phyloP scores from a whole-genome alignment of 2,888 invertebrate species.

The Baccha elongata region DNA sequence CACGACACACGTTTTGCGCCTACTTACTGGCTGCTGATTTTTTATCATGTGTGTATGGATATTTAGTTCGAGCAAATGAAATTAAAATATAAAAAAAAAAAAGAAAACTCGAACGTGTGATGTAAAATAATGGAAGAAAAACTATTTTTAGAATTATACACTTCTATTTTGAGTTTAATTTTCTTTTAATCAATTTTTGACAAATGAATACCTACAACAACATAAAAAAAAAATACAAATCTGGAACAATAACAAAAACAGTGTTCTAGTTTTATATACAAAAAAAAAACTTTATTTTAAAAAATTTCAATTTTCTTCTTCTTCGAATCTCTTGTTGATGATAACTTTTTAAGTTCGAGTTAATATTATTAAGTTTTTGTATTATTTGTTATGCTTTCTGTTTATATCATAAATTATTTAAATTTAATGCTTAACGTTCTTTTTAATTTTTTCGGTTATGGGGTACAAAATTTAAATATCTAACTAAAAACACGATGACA shows the following conservation, averaged over 20 bases:
- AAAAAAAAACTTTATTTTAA: conserved; percentile 25
- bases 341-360: neutral
- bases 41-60: conserved; percentile 56
- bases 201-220: conserved; percentile 53
- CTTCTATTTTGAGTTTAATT: conserved; percentile 70
- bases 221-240: conserved; percentile 28
- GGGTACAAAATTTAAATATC: conserved; percentile 21
- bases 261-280: conserved; percentile 45
- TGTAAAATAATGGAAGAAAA: conserved; percentile 71
- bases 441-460: conserved; percentile 1
- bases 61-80: conserved; percentile 42
- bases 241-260: conserved; percentile 49
- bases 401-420: conserved; percentile 3
- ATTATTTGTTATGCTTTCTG: conserved; percentile 20
- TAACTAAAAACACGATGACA: neutral
- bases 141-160: conserved; percentile 68
- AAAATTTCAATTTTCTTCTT: conserved; percentile 53
- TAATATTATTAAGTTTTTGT: neutral
- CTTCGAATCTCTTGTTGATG: conserved; percentile 44
- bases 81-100: conserved; percentile 23
- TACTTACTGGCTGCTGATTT: conserved; percentile 65
- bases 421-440: conserved; percentile 31
- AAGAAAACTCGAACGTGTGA: conserved; percentile 58
- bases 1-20: conserved; percentile 71
- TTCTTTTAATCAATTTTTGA: conserved; percentile 32